Evolutionary conservation across 2,113 vertebrate genomes (phyloP).

Genomic region (Hippocampus comes): DNA sequence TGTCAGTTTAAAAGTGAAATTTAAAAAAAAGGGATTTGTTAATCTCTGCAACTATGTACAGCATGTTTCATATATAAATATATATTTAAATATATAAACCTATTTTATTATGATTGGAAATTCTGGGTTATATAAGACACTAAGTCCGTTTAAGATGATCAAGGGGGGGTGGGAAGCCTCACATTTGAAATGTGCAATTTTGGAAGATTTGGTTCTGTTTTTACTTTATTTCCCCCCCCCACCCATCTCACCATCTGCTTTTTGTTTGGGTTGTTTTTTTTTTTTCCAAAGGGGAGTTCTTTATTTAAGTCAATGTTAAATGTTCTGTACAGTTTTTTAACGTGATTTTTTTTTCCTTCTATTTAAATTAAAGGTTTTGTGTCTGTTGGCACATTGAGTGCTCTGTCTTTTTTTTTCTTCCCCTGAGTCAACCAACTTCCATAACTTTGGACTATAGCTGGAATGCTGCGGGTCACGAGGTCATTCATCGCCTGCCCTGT

Average conservation of each 20-base stretch:
- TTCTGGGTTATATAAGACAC: conserved; percentile 66
- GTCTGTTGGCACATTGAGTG: conserved; percentile 65
- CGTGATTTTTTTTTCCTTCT: conserved; percentile 60
- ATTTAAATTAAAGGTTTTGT: conserved; percentile 82
- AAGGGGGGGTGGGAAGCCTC: conserved; percentile 32
- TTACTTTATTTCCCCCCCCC: conserved; percentile 29
- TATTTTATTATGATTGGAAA: conserved; percentile 79
- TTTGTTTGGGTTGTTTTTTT: conserved; percentile 49
- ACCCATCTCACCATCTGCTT: conserved; percentile 56
- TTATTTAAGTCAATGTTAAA: conserved; percentile 76
- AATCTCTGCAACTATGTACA: conserved; percentile 71
- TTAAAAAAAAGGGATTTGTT: conserved; percentile 62
- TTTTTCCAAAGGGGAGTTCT: conserved; percentile 39
- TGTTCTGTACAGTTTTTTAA: conserved; percentile 78
- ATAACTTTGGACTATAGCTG: not conserved
- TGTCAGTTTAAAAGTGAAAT: conserved; percentile 28
- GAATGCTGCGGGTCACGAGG: not conserved
- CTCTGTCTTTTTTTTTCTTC: not conserved
- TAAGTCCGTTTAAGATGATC: conserved; percentile 53
- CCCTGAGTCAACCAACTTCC: not conserved
- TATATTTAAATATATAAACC: conserved; percentile 77
- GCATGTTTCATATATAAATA: conserved; percentile 77
- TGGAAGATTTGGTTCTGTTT: conserved; percentile 56
- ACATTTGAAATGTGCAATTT: conserved; percentile 59
- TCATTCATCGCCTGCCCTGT: too few relatives aligned